phyloP scores from a whole-genome alignment of 2,797 vertebrate genomes.

The Zenarchopterus dispar region DNA sequence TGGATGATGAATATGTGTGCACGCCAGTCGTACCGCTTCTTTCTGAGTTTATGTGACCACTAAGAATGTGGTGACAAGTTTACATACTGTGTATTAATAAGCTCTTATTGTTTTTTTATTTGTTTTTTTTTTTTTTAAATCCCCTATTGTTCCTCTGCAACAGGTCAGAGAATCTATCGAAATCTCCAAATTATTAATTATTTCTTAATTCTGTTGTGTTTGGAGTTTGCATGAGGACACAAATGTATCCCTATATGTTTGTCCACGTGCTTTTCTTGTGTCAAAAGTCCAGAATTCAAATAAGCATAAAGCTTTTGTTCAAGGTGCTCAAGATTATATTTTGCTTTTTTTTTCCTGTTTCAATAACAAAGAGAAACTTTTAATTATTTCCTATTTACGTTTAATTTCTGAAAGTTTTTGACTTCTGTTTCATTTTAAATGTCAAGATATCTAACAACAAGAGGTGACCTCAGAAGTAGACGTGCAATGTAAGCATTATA shows the following conservation, averaged over 20 bases:
- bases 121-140: too few relatives aligned
- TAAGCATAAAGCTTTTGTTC: constrained; percentile 37
- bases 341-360: constrained; percentile 16
- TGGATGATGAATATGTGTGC: too few relatives aligned
- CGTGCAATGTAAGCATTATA: background rate
- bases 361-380: too few relatives aligned
- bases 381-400: constrained; percentile 22
- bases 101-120: too few relatives aligned
- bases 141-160: too few relatives aligned
- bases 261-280: constrained; percentile 33
- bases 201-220: constrained; percentile 56
- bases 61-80: too few relatives aligned
- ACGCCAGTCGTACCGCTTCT: too few relatives aligned
- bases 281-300: constrained; percentile 56
- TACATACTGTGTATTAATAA: too few relatives aligned
- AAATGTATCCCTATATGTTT: background rate
- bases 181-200: constrained; percentile 34
- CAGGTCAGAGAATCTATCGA: constrained; percentile 44
- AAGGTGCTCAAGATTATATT: constrained; percentile 40
- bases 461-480: background rate
- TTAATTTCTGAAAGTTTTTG: constrained; percentile 2
- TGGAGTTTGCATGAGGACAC: constrained; percentile 39
- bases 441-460: background rate
- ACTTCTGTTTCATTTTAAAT: background rate
- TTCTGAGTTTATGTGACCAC: too few relatives aligned